Evolutionary conservation across 2,888 invertebrate species (phyloP), one percentile per base, ranked within the genome.

Genomic region (Melanophora roralis): DNA sequence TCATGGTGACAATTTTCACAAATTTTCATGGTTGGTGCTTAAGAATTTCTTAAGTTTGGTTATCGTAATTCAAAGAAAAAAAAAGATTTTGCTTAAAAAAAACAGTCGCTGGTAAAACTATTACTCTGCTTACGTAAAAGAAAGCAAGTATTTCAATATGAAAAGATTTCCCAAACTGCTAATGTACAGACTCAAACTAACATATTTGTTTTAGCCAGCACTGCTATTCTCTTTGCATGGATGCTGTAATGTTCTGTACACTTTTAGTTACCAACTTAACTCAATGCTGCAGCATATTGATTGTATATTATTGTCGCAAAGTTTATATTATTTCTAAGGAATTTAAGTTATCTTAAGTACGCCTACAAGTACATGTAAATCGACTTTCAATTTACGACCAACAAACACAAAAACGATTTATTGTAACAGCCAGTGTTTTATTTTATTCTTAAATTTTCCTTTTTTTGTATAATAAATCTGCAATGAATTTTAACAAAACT

Each of bases 321-420:
- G 38, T 45, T 62, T 64, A 64, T 59, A 79, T 82, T 83, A 73
- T 82, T 75, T n/a, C n/a, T 79, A 83, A 78, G 83, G 87, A 85
- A 87, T 87, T 86, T 84, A 83, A 87, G 83, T 83, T 86, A 87
- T 87, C 88, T 87, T 85, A 87, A 86, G 85, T 87, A 87, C 87
- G 87, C 88, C 88, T 85, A 87, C 87, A 86, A 88, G 86, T 86
- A 86, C 88, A 87, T 86, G 88, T 86, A 88, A 87, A 86, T 86
- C 85, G 86, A 86, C 86, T 86, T 87, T 84, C 79, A 82, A 71
- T 79, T 73, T 53, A 55, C 64, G 53, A 38, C 68, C 57, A 71
- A 40, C 38, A 62, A 57, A 55, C 62, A 64, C 21, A 64, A 23
- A 14, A 73, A 57, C 73, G 65, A 73, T 65, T 76, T 69, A 69